Evolutionary conservation across 1,140 invertebrate genomes (phyloP).

Genomic region (Saccostrea glomerata): DNA sequence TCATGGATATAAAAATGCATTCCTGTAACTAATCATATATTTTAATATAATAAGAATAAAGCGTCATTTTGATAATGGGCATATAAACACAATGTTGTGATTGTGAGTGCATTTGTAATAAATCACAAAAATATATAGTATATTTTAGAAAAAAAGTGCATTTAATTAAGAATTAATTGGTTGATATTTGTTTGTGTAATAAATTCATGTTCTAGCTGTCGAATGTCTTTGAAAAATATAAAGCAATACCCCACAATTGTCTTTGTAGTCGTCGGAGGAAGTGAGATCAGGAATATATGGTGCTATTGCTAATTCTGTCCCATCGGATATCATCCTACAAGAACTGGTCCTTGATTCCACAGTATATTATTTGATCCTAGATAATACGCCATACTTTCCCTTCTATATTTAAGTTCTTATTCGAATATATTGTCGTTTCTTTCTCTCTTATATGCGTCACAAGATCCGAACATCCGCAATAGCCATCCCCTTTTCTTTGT

Average conservation of each 20-base stretch:
- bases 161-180: no score
- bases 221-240: conserved; percentile 4
- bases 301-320: conserved; percentile 11
- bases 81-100: no score
- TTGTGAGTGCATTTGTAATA: no score
- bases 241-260: conserved; percentile 16
- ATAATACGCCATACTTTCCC: not conserved
- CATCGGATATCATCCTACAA: conserved; percentile 6
- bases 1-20: no score
- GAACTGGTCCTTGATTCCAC: not conserved
- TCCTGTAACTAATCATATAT: no score
- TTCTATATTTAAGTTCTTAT: not conserved
- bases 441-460: conserved; percentile 34
- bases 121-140: no score
- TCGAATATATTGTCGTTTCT: not conserved
- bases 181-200: no score
- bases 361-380: no score
- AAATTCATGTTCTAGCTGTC: not conserved
- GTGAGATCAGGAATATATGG: conserved; percentile 9
- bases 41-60: no score
- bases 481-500: not conserved
- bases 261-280: conserved; percentile 1
- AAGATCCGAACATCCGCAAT: not conserved
- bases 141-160: no score
- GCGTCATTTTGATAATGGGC: no score